A percentile compares a stretch with the other conserved stretches of the same genome.
These are phyloP conservation scores for Lepidurus packardi DNA, from an alignment of 1,140 invertebrate species.

Conservation along the genomic window DNA sequence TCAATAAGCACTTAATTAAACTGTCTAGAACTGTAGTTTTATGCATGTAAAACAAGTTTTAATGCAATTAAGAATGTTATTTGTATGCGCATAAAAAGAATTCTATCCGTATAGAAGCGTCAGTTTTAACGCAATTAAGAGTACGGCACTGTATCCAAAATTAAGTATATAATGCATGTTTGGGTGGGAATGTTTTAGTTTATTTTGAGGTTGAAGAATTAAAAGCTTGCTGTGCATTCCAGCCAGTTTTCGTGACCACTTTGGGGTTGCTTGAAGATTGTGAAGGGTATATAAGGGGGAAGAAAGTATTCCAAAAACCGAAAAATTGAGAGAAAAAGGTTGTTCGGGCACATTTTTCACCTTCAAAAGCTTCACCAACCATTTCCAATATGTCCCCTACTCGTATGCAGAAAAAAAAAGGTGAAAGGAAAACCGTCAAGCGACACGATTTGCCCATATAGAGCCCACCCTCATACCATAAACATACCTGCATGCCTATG, in stretches of 20 bases:
- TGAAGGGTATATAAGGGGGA: not conserved
- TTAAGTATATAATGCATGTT: too few relatives aligned
- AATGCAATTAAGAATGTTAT: too few relatives aligned
- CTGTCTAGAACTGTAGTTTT: too few relatives aligned
- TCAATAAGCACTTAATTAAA: too few relatives aligned
- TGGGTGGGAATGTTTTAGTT: not conserved
- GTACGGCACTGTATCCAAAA: too few relatives aligned
- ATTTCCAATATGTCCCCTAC: not conserved
- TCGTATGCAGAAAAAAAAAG: not conserved
- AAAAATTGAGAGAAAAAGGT: not conserved
- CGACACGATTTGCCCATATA: slow-evolving; percentile 21
- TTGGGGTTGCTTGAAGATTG: not conserved
- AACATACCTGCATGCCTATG: slow-evolving; percentile 9
- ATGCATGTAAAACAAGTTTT: too few relatives aligned
- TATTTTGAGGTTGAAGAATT: not conserved
- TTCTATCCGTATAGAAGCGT: too few relatives aligned
- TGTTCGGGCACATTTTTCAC: not conserved
- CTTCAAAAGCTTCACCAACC: not conserved
- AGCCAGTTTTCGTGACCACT: not conserved
- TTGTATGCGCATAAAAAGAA: too few relatives aligned
- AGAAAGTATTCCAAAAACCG: not conserved
- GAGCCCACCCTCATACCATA: not conserved
- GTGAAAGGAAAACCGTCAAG: slow-evolving; percentile 19
- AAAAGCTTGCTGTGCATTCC: not conserved
- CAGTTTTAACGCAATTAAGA: too few relatives aligned